Conservation (phyloP, 2,888 invertebrate genomes). For the Pseudococcus longispinus region DNA sequence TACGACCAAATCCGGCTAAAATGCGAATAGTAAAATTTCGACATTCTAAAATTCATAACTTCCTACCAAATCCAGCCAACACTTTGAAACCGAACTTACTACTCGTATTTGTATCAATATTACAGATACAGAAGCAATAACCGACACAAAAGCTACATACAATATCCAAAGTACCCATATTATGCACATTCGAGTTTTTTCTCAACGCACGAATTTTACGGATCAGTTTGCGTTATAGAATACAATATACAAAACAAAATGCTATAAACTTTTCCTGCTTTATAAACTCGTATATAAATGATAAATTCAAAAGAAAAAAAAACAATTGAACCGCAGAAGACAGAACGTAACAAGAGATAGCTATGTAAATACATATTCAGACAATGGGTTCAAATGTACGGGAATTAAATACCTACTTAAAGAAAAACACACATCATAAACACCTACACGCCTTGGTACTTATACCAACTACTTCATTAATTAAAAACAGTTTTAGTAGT, state of each 20-base stretch:
- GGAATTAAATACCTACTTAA: neutral
- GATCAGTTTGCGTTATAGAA: neutral
- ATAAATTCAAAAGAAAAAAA: neutral
- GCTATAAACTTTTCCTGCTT: neutral
- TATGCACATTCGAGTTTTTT: neutral
- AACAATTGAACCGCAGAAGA: neutral
- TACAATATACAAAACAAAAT: neutral
- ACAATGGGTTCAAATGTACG: neutral
- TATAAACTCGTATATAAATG: neutral
- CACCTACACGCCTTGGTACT: neutral
- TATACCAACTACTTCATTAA: neutral
- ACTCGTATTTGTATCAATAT: neutral
- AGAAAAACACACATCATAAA: neutral
- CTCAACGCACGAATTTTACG: neutral
- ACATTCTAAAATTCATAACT: neutral
- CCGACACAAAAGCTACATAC: neutral
- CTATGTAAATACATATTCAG: neutral
- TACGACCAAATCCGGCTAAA: neutral
- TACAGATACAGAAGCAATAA: neutral
- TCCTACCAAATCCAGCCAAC: neutral
- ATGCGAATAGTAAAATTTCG: neutral
- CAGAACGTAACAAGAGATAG: neutral
- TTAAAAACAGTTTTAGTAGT: neutral
- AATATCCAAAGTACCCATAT: neutral
- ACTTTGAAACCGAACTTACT: neutral